Evolutionary conservation across 2,797 vertebrate species (phyloP).

Genomic region (Eupleurogrammus muticus): DNA sequence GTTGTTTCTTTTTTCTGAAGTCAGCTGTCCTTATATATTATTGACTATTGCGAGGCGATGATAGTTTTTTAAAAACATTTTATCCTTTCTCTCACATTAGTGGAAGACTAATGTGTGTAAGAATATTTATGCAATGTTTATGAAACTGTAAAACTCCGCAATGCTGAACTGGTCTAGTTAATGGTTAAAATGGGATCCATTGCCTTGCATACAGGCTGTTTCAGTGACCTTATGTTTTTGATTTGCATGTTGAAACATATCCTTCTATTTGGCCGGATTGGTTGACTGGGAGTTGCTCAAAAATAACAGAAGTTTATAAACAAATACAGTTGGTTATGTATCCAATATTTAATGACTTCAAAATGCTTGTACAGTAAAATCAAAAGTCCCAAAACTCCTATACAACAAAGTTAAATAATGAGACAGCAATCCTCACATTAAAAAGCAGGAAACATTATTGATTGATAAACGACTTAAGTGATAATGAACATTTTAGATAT

Average conservation of each 20-base stretch:
- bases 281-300: neutral
- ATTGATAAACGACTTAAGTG: neutral
- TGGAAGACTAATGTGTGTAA: neutral
- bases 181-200: neutral
- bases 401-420: neutral
- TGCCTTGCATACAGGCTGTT: conserved; percentile 2
- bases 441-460: conserved; percentile 3
- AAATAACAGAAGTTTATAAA: conserved; percentile 1
- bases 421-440: neutral
- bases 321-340: neutral
- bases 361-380: neutral
- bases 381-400: neutral
- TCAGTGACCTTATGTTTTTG: neutral
- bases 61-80: too few relatives aligned
- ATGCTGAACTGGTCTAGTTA: neutral
- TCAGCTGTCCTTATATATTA: neutral
- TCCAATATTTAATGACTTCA: neutral
- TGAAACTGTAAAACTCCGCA: neutral
- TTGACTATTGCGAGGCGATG: neutral
- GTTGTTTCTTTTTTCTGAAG: too few relatives aligned
- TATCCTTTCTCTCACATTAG: neutral
- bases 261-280: neutral
- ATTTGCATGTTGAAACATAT: neutral
- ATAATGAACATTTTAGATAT: neutral
- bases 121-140: neutral